Evolutionary conservation across 92 coral and sea anemone species (phyloP).

Genomic region (Phenganax marumi): DNA sequence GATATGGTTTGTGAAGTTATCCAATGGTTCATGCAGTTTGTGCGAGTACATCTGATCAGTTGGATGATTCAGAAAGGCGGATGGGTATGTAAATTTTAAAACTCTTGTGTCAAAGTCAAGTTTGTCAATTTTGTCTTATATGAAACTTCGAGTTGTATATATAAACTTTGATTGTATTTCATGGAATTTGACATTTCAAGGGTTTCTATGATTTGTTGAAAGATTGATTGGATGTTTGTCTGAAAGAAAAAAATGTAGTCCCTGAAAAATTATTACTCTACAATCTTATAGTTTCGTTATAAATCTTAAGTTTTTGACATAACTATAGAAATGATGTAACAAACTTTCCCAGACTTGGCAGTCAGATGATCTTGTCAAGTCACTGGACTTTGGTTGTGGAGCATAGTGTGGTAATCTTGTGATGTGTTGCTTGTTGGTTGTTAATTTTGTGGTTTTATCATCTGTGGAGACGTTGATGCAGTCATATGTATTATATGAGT

Average conservation of each 20-base stretch:
- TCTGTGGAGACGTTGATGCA: not conserved
- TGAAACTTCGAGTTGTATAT: no score
- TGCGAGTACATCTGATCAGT: slow-evolving; percentile 72
- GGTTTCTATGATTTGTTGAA: no score
- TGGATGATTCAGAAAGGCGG: slow-evolving; percentile 96
- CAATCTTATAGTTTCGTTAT: no score
- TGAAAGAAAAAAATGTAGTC: no score
- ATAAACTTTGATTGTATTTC: no score
- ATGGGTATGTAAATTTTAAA: slow-evolving; percentile 69
- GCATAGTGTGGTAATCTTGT: slow-evolving; percentile 6
- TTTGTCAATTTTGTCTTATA: no score
- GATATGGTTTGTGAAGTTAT: slow-evolving; percentile 85
- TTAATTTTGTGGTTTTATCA: slow-evolving; percentile 4
- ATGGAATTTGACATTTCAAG: no score
- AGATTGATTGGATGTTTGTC: no score
- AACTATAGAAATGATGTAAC: not conserved
- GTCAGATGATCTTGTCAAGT: slow-evolving; percentile 7
- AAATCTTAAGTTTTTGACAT: not conserved
- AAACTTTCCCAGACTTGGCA: slow-evolving; percentile 13
- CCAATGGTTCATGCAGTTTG: slow-evolving; percentile 76
- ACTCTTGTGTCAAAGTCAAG: no score
- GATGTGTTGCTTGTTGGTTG: slow-evolving; percentile 9
- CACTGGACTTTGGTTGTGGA: not conserved
- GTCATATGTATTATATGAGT: not conserved
- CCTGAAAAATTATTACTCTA: no score